Percentiles rank a stretch among this genome's conserved stretches.
phyloP scores from a whole-genome alignment of 2,113 vertebrate genomes.

The Lagopus leucura region DNA sequence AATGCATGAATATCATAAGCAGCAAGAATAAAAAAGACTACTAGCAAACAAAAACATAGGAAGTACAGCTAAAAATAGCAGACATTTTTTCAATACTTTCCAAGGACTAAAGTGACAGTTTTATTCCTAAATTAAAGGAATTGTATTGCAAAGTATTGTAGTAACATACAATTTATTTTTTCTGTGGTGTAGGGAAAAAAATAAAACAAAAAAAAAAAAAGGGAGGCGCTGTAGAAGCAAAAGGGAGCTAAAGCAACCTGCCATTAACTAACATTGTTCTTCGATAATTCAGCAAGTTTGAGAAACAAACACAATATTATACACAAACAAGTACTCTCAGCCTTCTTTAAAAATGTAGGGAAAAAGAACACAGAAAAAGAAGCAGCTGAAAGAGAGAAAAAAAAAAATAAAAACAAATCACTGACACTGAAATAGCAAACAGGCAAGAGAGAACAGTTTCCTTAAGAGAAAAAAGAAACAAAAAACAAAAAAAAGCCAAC shows the following conservation, averaged over 20 bases:
- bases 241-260: neutral
- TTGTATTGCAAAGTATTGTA: neutral
- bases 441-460: neutral
- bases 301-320: neutral
- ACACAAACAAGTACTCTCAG: neutral
- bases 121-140: neutral
- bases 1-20: neutral
- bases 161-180: neutral
- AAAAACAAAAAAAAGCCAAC: no score
- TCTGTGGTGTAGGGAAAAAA: neutral
- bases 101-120: neutral
- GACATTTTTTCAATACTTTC: neutral
- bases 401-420: neutral
- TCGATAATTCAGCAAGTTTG: neutral
- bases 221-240: neutral
- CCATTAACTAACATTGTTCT: neutral
- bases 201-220: neutral
- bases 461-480: neutral
- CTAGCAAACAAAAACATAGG: neutral
- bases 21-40: neutral
- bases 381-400: neutral
- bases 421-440: neutral
- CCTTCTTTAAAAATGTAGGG: neutral
- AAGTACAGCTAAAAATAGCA: neutral
- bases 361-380: neutral